Conservation (phyloP, 1,140 invertebrate species). For the Pissodes strobi region DNA sequence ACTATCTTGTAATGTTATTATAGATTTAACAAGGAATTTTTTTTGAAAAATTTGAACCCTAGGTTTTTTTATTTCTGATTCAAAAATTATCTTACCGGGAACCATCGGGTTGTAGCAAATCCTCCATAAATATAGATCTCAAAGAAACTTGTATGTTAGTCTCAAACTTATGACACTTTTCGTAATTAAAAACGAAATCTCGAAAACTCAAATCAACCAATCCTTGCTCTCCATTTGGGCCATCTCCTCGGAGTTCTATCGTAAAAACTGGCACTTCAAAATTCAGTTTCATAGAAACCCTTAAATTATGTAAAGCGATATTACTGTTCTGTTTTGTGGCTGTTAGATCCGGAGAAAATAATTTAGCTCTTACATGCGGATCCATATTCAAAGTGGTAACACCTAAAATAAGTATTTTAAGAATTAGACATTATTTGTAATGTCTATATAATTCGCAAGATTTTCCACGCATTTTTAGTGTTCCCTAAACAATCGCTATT, state of each 20-base stretch:
- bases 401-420: constrained; percentile 34
- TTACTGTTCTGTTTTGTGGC: constrained; percentile 19
- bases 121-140: constrained; percentile 84
- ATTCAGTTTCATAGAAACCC: constrained; percentile 35
- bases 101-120: constrained; percentile 75
- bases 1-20: no score
- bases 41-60: no score
- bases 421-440: no score
- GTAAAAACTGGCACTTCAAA: constrained; percentile 73
- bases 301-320: background rate
- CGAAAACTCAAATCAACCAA: constrained; percentile 81
- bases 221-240: constrained; percentile 67
- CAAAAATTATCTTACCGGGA: constrained; percentile 55
- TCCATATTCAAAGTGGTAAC: constrained; percentile 64
- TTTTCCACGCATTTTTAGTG: no score
- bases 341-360: constrained; percentile 46
- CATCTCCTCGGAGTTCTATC: constrained; percentile 71
- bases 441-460: no score
- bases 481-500: no score
- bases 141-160: constrained; percentile 77
- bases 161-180: constrained; percentile 67
- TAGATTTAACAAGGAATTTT: no score
- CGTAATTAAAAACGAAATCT: constrained; percentile 78
- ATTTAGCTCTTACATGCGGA: constrained; percentile 62
- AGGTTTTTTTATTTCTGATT: no score